These are phyloP conservation scores for Dasypolia templi DNA, from an alignment of 2,888 invertebrate genomes.

Conservation along the genomic window DNA sequence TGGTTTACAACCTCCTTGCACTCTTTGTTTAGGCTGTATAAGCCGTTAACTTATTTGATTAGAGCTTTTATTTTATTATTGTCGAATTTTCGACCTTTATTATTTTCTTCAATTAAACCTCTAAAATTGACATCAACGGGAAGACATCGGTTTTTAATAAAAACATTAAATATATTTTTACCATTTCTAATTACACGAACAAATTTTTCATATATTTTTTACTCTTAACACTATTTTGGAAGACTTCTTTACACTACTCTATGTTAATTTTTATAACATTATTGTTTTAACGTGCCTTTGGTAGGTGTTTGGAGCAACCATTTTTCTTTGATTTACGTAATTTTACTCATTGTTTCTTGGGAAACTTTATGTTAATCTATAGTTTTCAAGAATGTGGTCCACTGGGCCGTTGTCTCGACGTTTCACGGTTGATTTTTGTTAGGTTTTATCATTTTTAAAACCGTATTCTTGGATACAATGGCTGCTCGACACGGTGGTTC, in stretches of 20 bases:
- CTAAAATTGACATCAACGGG: slow-evolving; percentile 69
- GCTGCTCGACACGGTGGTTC: slow-evolving; percentile 76
- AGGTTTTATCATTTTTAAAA: slow-evolving; percentile 79
- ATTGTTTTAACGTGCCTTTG: slow-evolving; percentile 73
- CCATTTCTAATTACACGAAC: slow-evolving; percentile 58
- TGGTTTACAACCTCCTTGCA: slow-evolving; percentile 8
- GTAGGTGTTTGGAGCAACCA: slow-evolving; percentile 78
- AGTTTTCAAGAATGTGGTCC: slow-evolving; percentile 59
- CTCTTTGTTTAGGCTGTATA: slow-evolving; percentile 25
- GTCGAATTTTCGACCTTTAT: slow-evolving; percentile 33
- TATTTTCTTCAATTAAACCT: slow-evolving; percentile 38
- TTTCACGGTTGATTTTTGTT: slow-evolving; percentile 67
- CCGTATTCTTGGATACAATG: slow-evolving; percentile 77
- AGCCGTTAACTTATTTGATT: slow-evolving; percentile 28
- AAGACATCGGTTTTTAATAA: slow-evolving; percentile 71
- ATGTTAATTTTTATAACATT: slow-evolving; percentile 72
- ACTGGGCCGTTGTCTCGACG: slow-evolving; percentile 56
- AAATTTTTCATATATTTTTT: slow-evolving; percentile 49
- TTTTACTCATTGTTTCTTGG: slow-evolving; percentile 57
- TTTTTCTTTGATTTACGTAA: slow-evolving; percentile 68
- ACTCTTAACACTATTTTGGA: slow-evolving; percentile 79
- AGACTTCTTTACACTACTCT: slow-evolving; percentile 87
- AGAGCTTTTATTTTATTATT: slow-evolving; percentile 26
- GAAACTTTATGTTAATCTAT: slow-evolving; percentile 40
- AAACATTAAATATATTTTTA: slow-evolving; percentile 54